These are phyloP conservation scores for Psittacus erithacus DNA, from an alignment of 2,113 vertebrate genomes.

Conservation along the genomic window DNA sequence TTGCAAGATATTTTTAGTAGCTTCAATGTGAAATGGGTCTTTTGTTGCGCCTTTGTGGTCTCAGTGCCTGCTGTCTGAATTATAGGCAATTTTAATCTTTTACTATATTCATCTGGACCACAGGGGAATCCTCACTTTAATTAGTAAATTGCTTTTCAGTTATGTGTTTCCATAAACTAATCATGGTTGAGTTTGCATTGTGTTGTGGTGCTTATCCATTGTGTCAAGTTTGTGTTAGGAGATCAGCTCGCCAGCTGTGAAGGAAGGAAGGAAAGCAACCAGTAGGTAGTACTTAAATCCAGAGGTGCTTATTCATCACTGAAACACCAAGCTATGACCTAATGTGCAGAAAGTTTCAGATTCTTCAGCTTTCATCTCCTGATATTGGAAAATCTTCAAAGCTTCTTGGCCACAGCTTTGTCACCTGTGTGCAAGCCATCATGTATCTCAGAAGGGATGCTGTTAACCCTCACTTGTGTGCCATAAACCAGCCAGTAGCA, in stretches of 20 bases:
- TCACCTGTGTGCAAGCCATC: rapidly evolving
- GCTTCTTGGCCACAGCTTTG: neutral
- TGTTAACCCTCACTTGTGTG: neutral
- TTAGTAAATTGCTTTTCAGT: conserved; percentile 25
- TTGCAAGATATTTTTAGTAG: neutral
- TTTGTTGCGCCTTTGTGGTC: neutral
- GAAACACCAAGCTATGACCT: neutral
- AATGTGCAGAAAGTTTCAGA: neutral
- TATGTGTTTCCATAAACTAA: neutral
- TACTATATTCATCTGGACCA: neutral
- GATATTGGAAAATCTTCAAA: neutral
- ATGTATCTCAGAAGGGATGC: neutral
- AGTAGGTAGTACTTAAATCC: neutral
- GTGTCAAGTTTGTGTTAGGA: neutral
- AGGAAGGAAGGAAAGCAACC: neutral
- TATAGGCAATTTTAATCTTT: neutral
- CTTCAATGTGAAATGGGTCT: neutral
- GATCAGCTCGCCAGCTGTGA: neutral
- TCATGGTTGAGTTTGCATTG: neutral
- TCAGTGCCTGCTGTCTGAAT: neutral
- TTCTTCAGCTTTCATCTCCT: neutral
- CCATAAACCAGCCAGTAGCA: neutral
- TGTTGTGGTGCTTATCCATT: neutral
- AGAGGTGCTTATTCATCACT: neutral
- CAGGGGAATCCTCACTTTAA: conserved; percentile 1